Percentiles rank a stretch among this genome's conserved stretches.
Conservation (phyloP, 2,888 invertebrate species). For the Lagria hirta region DNA sequence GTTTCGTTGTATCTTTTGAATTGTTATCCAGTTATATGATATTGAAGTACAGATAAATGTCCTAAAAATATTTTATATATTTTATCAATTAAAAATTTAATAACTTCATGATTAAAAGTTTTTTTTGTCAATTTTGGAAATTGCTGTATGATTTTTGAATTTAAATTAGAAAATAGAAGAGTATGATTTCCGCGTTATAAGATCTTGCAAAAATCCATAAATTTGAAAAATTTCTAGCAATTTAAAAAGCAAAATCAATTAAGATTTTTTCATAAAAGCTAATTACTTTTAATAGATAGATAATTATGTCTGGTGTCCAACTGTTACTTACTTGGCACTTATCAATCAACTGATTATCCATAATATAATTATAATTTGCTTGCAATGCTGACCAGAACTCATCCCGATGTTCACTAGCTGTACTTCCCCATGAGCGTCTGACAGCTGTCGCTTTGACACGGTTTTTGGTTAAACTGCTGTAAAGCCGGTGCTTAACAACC, state of each 20-base stretch:
- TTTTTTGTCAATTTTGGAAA: no score
- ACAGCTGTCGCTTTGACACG: slow-evolving; percentile 58
- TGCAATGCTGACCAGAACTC: slow-evolving; percentile 91
- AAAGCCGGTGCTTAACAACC: slow-evolving; percentile 69
- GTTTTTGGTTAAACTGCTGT: slow-evolving; percentile 82
- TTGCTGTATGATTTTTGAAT: no score
- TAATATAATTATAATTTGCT: slow-evolving; percentile 90
- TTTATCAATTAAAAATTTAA: no score
- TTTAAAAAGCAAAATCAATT: slow-evolving; percentile 2
- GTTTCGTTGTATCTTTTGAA: no score
- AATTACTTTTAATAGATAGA: slow-evolving; percentile 1
- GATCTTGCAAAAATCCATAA: slow-evolving; percentile 4
- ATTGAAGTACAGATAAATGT: no score
- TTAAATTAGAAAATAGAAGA: no score
- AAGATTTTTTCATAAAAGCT: no score
- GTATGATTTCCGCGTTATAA: no score
- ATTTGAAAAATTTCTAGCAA: slow-evolving; percentile 10
- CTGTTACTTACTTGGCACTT: slow-evolving; percentile 67
- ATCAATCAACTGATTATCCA: slow-evolving; percentile 92
- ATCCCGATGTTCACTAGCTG: slow-evolving; percentile 75
- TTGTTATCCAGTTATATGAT: no score
- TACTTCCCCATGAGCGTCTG: slow-evolving; percentile 75
- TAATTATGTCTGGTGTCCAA: no score
- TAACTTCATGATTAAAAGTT: no score
- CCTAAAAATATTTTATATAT: no score